A percentile compares a stretch with the other conserved stretches of the same genome.
These are phyloP conservation scores for Auanema freiburgensis DNA, from an alignment of 2,888 invertebrate species.

Conservation along the genomic window DNA sequence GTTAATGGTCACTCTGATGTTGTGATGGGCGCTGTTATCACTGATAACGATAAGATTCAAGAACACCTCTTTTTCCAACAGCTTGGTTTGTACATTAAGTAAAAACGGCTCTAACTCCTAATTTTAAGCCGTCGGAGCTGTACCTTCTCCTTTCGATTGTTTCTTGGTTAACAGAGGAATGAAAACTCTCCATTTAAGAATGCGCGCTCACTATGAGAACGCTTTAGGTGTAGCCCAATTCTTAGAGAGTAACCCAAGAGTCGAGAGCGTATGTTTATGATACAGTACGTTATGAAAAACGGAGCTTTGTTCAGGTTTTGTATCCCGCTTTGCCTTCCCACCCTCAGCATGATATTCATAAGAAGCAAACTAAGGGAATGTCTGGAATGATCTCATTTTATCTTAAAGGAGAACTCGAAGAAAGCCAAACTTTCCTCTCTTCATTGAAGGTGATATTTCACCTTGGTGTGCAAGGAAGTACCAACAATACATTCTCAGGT, in stretches of 20 bases:
- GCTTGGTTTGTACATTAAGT: constrained; percentile 33
- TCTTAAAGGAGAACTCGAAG: constrained; percentile 77
- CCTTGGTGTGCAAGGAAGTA: no score
- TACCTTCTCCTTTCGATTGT: constrained; percentile 96
- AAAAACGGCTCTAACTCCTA: background rate
- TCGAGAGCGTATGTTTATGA: constrained; percentile 78
- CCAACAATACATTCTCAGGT: constrained; percentile 66
- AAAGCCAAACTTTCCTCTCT: constrained; percentile 77
- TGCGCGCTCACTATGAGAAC: constrained; percentile 84
- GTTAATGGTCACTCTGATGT: constrained; percentile 98
- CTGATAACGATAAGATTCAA: constrained; percentile 76
- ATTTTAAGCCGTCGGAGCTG: constrained; percentile 79
- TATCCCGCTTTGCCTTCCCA: constrained; percentile 77
- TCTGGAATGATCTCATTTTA: constrained; percentile 91
- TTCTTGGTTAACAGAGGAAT: constrained; percentile 84
- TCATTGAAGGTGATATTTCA: constrained; percentile 73
- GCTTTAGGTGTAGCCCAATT: constrained; percentile 79
- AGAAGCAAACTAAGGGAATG: constrained; percentile 80
- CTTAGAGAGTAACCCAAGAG: constrained; percentile 77
- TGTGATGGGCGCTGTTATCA: constrained; percentile 87
- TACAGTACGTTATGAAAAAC: constrained; percentile 76
- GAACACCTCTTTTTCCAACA: constrained; percentile 75
- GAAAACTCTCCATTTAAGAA: constrained; percentile 87
- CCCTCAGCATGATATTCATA: constrained; percentile 80
- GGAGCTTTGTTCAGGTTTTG: constrained; percentile 37